These are phyloP conservation scores for Isaurus tuberculatus DNA, from an alignment of 92 coral and sea anemone species.

Conservation along the genomic window DNA sequence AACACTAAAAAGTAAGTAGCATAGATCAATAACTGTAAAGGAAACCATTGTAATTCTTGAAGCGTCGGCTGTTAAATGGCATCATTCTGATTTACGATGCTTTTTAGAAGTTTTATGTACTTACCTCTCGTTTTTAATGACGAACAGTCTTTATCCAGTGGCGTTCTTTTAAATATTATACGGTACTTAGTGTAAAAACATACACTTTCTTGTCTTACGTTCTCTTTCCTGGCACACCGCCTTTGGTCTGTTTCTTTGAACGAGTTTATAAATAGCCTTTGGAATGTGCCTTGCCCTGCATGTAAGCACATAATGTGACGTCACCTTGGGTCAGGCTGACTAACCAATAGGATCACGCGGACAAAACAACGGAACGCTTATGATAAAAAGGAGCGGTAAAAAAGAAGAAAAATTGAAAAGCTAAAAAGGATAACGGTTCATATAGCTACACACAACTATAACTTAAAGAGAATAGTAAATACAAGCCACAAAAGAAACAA, in stretches of 20 bases:
- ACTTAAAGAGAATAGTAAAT: too few species aligned
- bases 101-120: not conserved
- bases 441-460: too few species aligned
- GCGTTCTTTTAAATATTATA: not conserved
- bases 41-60: not conserved
- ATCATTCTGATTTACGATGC: not conserved
- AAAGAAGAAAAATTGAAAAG: too few species aligned
- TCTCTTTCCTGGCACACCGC: slow-evolving; percentile 1
- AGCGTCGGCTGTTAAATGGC: not conserved
- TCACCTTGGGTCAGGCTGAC: not conserved
- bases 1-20: not conserved
- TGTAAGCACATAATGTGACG: slow-evolving; percentile 17
- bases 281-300: slow-evolving; percentile 16
- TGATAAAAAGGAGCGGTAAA: too few species aligned
- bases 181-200: not conserved
- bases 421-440: too few species aligned
- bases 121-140: not conserved
- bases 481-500: too few species aligned
- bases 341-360: slow-evolving; percentile 1
- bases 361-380: too few species aligned
- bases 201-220: not conserved
- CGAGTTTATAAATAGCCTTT: slow-evolving; percentile 16
- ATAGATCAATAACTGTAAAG: not conserved
- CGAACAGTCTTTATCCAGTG: not conserved
- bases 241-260: not conserved